Percentiles rank a stretch among this genome's conserved stretches.
Conservation (phyloP, 2,113 vertebrate genomes). For the Nothocercus julius region DNA sequence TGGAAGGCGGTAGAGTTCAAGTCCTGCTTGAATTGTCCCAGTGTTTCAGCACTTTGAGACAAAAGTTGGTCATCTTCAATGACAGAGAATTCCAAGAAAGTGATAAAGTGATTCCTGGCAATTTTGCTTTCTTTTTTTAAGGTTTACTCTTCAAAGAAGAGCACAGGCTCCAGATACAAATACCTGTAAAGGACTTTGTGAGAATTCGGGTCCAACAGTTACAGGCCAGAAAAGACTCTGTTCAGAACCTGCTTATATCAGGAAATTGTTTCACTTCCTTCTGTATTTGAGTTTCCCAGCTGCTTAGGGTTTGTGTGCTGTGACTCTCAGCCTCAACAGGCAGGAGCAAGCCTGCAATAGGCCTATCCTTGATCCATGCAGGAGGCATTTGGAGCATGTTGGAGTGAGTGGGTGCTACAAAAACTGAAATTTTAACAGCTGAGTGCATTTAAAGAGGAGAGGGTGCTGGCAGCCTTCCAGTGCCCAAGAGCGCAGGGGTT, state of each 20-base stretch:
- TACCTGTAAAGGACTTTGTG: background rate
- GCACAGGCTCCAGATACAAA: background rate
- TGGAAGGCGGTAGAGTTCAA: background rate
- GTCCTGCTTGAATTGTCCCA: background rate
- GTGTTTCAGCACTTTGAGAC: background rate
- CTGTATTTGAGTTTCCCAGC: background rate
- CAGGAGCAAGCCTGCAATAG: accelerated
- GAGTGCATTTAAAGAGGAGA: background rate
- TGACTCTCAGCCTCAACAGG: background rate
- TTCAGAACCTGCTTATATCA: background rate
- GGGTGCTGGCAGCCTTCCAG: background rate
- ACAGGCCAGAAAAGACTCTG: background rate
- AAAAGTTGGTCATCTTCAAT: background rate
- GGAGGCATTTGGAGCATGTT: background rate
- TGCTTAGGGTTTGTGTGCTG: background rate
- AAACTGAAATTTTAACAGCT: background rate
- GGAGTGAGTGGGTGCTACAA: background rate
- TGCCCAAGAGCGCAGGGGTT: background rate
- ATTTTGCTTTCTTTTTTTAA: background rate
- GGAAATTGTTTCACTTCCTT: background rate
- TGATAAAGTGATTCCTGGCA: background rate
- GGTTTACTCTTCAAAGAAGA: background rate
- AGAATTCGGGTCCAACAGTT: background rate
- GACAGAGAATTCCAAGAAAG: background rate
- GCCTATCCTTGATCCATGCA: background rate